Evolutionary conservation across 2,797 vertebrate species (phyloP), one percentile per base, ranked within the genome.

Genomic region (Botia almorhae): DNA sequence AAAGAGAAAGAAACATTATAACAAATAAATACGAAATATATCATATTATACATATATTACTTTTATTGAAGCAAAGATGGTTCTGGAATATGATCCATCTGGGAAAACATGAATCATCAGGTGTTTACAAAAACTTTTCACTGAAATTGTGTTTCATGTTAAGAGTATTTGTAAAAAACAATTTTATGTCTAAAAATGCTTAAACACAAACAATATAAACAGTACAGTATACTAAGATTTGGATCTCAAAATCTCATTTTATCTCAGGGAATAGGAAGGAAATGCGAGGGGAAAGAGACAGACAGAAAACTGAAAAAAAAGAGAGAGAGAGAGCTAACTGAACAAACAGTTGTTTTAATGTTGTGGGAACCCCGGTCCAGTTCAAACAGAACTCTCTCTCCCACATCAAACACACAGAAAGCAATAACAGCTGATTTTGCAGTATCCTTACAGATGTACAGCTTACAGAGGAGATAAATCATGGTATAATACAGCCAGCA

Each of bases 261-360:
- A 36, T 39, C 63, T 33, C 26, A 33, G 63, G 2, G 33, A 39
- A 65, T n/a, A 48, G 8, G 19, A 21, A 36, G 46, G 29, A 78
- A 26, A 63, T n/a, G 4, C 33, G 71, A 43, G 17, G 17, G 16
- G 33, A 39, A 36, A 23, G 7, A 33, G 69, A 70, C 4, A 23
- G 75, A 60, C 23, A 68, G 61, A 4, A 6, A 46, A 50, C 77
- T 71, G 75, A 36, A 69, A 92, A 94, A 82, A 53, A 77, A 83
- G 81, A 74, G 33, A 75, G 68, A 75, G n/a, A n/a, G n/a, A n/a
- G n/a, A n/a, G n/a, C n/a, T n/a, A n/a, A 53, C 81, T 70, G 63
- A 65, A 76, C 61, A 80, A 80, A 85, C 74, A 84, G 58, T 61
- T 33, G 53, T 56, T 77, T 26, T 29, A 29, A 65, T 51, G 39